These are phyloP conservation scores for Epizoanthus ramosus DNA, from an alignment of 92 coral and sea anemone species.

Conservation along the genomic window DNA sequence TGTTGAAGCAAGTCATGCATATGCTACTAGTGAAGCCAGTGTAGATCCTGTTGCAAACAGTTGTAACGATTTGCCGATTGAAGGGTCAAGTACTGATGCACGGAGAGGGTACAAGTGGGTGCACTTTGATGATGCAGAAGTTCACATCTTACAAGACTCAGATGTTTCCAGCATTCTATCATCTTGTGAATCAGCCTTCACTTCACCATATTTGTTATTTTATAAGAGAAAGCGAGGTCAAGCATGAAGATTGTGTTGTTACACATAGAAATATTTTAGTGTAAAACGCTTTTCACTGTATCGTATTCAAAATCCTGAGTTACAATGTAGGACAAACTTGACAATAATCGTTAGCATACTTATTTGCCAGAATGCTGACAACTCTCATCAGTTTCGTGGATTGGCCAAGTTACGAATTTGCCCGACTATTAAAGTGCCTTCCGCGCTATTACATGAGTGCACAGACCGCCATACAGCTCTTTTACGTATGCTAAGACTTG, in stretches of 20 bases:
- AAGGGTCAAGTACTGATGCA: neutral
- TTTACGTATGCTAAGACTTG: no score
- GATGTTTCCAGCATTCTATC: slow-evolving; percentile 80
- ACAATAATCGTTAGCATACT: no score
- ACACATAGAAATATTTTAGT: neutral
- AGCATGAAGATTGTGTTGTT: slow-evolving; percentile 6
- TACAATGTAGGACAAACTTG: no score
- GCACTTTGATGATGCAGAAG: slow-evolving; percentile 96
- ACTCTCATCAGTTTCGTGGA: no score
- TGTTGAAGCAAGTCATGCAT: neutral
- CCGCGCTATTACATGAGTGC: no score
- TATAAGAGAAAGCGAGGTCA: slow-evolving; percentile 50
- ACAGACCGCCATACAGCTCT: no score
- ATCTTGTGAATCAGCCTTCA: slow-evolving; percentile 87
- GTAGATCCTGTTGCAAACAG: neutral
- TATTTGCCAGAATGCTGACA: no score
- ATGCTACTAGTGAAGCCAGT: neutral
- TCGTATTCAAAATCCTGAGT: neutral
- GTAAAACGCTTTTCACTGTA: neutral
- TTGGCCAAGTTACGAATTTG: no score
- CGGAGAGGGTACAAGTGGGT: slow-evolving; percentile 60
- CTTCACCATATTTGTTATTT: slow-evolving; percentile 92
- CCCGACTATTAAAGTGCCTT: no score
- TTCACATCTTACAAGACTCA: slow-evolving; percentile 62
- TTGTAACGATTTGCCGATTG: neutral